Base-by-base conservation (phyloP, 2,888 invertebrate genomes). In the Encarsia formosa region DNA sequence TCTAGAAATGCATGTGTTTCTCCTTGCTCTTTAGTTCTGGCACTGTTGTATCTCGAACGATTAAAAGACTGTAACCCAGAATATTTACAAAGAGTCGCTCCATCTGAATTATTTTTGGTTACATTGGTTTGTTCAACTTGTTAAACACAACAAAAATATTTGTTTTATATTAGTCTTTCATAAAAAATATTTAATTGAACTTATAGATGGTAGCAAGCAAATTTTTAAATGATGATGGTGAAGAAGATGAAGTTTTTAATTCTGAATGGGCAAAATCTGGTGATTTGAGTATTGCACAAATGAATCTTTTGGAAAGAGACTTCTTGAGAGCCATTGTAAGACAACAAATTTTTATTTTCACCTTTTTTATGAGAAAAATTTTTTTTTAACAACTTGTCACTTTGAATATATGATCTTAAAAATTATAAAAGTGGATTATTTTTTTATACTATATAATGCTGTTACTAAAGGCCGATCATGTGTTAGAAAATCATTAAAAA, bases 191-290 rank as follows among this genome's bases (percentile, higher is more conserved):
- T n/a, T n/a, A n/a, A n/a, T n/a, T n/a, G 5, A 9, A 45, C 24
- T 26, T 45, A 45, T 32, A 95, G 95, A 89, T 97, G 88, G 87
- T 97, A 64, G 95, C 97, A 48, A 94, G 92, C 66, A 98, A 98
- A 78, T 96, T 92, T 75, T 78, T 94, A 62, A 90, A 95, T 75
- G 94, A 95, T 66, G 89, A 91, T 66, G 94, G 93, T 34, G 91
- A 91, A 69, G 88, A 90, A 58, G 94, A 94, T 68, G 92, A 93
- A 73, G 90, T 92, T 58, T 85, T 89, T 69, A 86, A 93, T 69
- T 85, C 87, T 50, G 93, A 95, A 76, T 98, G 97, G 96, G 95
- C 97, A 13, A 81, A 82, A 56, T 88, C 91, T 35, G 90, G 88
- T 13, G 85, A 87, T 54, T 78, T 93, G 61, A 79, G 83, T 54